Conservation (phyloP, 1,140 invertebrate species). For the Lethocerus indicus region DNA sequence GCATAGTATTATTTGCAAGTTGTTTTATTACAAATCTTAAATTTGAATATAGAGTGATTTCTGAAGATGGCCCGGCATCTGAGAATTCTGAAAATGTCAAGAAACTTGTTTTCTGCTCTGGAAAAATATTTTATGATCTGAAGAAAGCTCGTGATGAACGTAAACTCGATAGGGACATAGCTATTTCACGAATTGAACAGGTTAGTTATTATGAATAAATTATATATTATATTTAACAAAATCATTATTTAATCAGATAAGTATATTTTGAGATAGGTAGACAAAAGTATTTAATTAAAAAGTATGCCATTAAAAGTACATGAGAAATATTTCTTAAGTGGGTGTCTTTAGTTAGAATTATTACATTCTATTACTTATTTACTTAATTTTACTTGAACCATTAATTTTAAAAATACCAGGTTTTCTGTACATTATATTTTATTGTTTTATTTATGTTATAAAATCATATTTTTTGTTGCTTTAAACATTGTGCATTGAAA, state of each 20-base stretch:
- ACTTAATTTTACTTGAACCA: too few relatives aligned
- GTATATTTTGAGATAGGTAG: too few relatives aligned
- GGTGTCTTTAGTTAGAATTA: too few relatives aligned
- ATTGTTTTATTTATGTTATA: not conserved
- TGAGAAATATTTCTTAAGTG: too few relatives aligned
- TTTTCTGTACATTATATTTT: not conserved
- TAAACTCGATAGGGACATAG: slow-evolving; percentile 61
- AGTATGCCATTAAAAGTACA: too few relatives aligned
- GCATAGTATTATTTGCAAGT: not conserved
- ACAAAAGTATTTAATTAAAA: too few relatives aligned
- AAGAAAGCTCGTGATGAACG: slow-evolving; percentile 66
- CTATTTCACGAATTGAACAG: slow-evolving; percentile 79
- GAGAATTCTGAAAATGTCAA: slow-evolving; percentile 57
- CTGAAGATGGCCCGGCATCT: slow-evolving; percentile 53
- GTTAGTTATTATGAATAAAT: slow-evolving; percentile 25
- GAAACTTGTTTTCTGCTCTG: slow-evolving; percentile 81
- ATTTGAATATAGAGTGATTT: slow-evolving; percentile 43
- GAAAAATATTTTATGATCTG: slow-evolving; percentile 94
- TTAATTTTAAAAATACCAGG: too few relatives aligned
- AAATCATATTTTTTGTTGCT: not conserved
- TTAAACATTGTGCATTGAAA: not conserved
- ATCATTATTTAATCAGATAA: too few relatives aligned
- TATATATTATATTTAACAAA: not conserved
- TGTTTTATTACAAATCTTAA: not conserved
- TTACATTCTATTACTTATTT: too few relatives aligned